A percentile compares a stretch with the other conserved stretches of the same genome.
Conservation (phyloP, 2,113 vertebrate species). For the Rhynchomys soricoides region DNA sequence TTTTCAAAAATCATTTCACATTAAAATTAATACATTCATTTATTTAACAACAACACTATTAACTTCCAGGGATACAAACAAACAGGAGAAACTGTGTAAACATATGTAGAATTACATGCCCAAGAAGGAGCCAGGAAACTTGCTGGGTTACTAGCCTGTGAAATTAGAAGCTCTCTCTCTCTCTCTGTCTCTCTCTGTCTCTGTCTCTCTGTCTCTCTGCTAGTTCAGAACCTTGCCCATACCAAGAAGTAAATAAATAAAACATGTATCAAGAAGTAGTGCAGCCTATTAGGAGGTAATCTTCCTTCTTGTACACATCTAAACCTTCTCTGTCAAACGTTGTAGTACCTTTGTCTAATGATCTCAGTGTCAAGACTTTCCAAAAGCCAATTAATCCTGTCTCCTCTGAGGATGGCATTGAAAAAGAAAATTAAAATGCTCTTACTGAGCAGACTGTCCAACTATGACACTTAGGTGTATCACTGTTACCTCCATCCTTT, state of each 20-base stretch:
- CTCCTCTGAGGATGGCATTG: slow-evolving; percentile 41
- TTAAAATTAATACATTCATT: slow-evolving; percentile 81
- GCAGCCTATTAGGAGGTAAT: not conserved
- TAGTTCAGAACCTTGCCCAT: slow-evolving; percentile 25
- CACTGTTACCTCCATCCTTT: not conserved
- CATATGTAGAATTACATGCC: slow-evolving; percentile 51
- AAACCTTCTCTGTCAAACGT: not conserved
- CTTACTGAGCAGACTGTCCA: slow-evolving; percentile 40
- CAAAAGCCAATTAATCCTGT: slow-evolving; percentile 49
- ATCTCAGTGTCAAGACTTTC: slow-evolving; percentile 46
- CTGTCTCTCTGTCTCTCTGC: not conserved
- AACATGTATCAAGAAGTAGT: not conserved
- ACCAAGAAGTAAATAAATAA: not conserved
- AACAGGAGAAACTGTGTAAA: slow-evolving; percentile 70
- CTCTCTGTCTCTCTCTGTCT: too few relatives aligned
- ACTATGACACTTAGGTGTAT: not conserved
- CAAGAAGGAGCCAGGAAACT: slow-evolving; percentile 38
- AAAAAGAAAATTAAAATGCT: slow-evolving; percentile 24
- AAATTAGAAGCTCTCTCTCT: slow-evolving; percentile 8
- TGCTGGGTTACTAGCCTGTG: not conserved
- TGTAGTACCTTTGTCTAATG: not conserved
- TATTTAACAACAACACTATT: slow-evolving; percentile 79
- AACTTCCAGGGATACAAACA: slow-evolving; percentile 71
- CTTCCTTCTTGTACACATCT: not conserved
- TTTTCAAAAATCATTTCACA: slow-evolving; percentile 70